phyloP scores from a whole-genome alignment of 2,888 invertebrate genomes.

The Melieria picta region DNA sequence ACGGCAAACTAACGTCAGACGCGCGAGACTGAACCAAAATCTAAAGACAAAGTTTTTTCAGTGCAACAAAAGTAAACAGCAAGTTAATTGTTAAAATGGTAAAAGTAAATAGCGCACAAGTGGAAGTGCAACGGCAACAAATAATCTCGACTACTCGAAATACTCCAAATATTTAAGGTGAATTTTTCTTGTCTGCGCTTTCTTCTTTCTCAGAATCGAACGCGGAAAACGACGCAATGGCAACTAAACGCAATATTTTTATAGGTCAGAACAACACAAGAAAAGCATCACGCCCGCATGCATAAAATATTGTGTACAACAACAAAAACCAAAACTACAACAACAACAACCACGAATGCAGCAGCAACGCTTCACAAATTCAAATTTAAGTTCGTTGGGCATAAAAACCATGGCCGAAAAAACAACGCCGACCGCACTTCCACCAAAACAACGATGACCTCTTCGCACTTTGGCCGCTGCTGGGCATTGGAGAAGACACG shows the following conservation, averaged over 20 bases:
- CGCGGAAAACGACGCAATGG: too few relatives aligned
- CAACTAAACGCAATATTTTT: slow-evolving; percentile 28
- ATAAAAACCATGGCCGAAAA: slow-evolving; percentile 12
- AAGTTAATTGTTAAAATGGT: too few relatives aligned
- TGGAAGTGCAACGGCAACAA: too few relatives aligned
- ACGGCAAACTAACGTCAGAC: neutral
- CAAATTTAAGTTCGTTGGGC: slow-evolving; percentile 25
- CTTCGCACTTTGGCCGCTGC: slow-evolving; percentile 25
- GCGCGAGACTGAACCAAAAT: too few relatives aligned
- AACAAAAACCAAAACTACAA: slow-evolving; percentile 1
- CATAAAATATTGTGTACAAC: neutral
- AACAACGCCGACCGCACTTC: neutral
- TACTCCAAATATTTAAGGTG: too few relatives aligned
- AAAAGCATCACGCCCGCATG: slow-evolving; percentile 36
- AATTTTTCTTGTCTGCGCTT: too few relatives aligned
- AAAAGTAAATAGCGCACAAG: too few relatives aligned
- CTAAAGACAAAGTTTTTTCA: too few relatives aligned
- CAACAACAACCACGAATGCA: neutral
- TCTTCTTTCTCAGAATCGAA: too few relatives aligned
- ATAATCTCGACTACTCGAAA: too few relatives aligned
- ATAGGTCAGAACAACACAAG: slow-evolving; percentile 44
- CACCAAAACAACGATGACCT: neutral
- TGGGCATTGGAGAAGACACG: slow-evolving; percentile 15
- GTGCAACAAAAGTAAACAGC: too few relatives aligned
- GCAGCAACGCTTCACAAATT: slow-evolving; percentile 27